phyloP scores from a whole-genome alignment of 2,113 vertebrate species.

The Antechinus flavipes region DNA sequence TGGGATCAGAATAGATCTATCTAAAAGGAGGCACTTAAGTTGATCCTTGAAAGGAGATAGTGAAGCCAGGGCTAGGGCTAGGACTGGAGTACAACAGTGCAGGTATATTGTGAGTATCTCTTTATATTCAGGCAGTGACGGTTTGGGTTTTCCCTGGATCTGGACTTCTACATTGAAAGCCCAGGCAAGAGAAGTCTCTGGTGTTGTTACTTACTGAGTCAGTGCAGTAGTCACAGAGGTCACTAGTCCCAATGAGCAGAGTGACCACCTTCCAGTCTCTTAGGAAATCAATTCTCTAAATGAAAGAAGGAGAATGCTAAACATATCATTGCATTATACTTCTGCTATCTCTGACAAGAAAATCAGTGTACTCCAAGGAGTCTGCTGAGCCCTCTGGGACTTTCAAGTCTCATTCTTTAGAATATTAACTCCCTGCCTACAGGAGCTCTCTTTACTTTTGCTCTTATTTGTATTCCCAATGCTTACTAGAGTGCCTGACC shows the following conservation, averaged over 20 bases:
- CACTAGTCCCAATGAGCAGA: constrained; percentile 88
- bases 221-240: constrained; percentile 92
- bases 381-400: constrained; percentile 3
- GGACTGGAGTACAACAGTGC: neutral
- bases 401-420: constrained; percentile 31
- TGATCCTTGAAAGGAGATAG: neutral
- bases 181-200: neutral
- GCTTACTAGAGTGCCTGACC: neutral
- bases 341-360: neutral
- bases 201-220: constrained; percentile 87
- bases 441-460: neutral
- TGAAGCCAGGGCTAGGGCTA: neutral
- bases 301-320: constrained; percentile 52
- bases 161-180: neutral
- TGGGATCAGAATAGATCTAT: neutral
- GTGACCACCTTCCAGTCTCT: constrained; percentile 97
- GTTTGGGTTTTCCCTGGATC: neutral
- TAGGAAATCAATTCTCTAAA: constrained; percentile 89
- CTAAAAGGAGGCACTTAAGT: neutral
- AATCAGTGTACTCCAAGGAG: neutral
- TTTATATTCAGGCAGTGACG: neutral
- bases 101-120: rapidly evolving
- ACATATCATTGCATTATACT: neutral
- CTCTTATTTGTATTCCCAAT: neutral
- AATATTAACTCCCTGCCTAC: neutral